Evolutionary conservation across 2,113 vertebrate species (phyloP).

Genomic region (Galeopterus variegatus): DNA sequence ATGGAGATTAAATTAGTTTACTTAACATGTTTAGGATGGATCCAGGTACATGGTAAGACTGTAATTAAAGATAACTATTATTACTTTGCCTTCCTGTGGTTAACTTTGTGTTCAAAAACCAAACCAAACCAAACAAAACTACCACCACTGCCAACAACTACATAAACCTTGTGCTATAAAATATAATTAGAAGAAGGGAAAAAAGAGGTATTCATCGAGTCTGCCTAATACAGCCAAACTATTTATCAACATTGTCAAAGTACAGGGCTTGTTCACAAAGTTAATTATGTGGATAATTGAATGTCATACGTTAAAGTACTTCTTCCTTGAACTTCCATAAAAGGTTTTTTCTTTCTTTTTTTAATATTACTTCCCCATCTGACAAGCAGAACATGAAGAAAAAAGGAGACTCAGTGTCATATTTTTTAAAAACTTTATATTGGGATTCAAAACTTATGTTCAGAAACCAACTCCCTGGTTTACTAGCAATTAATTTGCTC

Average conservation of each 20-base stretch:
- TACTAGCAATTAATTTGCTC: neutral
- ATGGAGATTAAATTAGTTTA: neutral
- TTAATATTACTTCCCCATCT: neutral
- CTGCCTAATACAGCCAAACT: neutral
- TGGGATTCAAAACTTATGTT: neutral
- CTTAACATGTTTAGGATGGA: neutral
- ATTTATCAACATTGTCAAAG: neutral
- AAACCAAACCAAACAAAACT: neutral
- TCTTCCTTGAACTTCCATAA: neutral
- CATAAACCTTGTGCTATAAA: neutral
- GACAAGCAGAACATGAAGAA: neutral
- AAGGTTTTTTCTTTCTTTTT: neutral
- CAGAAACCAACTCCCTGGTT: neutral
- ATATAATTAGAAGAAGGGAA: neutral
- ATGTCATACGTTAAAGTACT: neutral
- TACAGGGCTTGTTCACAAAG: neutral
- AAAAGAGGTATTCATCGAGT: neutral
- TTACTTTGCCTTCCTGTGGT: neutral
- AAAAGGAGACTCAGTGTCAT: neutral
- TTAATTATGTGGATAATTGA: neutral
- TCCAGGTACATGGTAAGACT: rapidly evolving
- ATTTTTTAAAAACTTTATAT: neutral
- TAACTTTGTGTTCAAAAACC: neutral
- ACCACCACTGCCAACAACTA: neutral
- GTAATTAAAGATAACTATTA: neutral